Conservation (phyloP, 2,888 invertebrate genomes). For the Trypoxylon attenuatum region DNA sequence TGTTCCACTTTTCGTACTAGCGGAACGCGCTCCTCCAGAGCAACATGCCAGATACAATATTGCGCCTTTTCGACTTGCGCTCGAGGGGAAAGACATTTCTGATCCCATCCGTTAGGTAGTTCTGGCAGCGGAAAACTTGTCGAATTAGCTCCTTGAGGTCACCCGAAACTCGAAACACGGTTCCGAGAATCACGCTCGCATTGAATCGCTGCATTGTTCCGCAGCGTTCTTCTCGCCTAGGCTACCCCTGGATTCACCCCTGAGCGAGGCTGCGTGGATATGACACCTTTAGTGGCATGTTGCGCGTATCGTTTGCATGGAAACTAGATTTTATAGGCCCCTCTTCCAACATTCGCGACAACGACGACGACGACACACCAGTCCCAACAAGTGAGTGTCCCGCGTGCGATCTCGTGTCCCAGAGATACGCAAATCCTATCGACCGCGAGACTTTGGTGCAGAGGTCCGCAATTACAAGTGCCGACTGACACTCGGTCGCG, state of each 20-base stretch:
- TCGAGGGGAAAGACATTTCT: neutral
- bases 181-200: neutral
- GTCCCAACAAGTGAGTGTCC: too few relatives aligned
- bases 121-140: too few relatives aligned
- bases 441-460: constrained; percentile 50
- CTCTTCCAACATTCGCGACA: constrained; percentile 18
- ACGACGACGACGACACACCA: too few relatives aligned
- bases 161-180: too few relatives aligned
- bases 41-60: neutral
- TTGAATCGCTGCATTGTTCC: constrained; percentile 16
- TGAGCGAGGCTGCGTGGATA: constrained; percentile 21
- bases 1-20: neutral
- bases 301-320: constrained; percentile 52
- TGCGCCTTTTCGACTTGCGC: neutral
- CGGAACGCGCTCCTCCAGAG: neutral
- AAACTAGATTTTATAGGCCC: constrained; percentile 40
- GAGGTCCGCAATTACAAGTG: constrained; percentile 59
- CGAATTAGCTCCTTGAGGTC: too few relatives aligned
- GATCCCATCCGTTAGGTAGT: neutral
- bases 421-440: too few relatives aligned
- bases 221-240: constrained; percentile 4
- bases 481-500: constrained; percentile 47
- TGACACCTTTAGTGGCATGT: constrained; percentile 38
- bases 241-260: constrained; percentile 13
- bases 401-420: too few relatives aligned